Conservation (phyloP, 2,888 invertebrate genomes). For the Diplazon laetatorius region DNA sequence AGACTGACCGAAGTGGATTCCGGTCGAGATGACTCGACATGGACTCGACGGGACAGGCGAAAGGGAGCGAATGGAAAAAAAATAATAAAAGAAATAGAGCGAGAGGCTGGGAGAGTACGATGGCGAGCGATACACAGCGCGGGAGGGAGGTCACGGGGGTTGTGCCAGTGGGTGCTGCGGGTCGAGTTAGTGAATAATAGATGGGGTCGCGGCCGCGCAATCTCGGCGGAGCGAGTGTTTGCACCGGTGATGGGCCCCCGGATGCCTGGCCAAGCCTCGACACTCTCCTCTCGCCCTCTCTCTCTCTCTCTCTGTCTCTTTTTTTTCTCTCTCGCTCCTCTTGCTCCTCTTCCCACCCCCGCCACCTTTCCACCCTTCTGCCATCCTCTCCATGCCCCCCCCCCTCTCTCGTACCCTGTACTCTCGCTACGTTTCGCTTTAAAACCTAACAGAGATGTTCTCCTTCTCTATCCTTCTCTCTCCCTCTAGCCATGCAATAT, state of each 20-base stretch:
- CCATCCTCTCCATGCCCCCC: constrained; percentile 46
- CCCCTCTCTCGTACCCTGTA: constrained; percentile 45
- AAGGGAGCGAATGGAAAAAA: constrained; percentile 12
- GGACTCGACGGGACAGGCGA: constrained; percentile 13
- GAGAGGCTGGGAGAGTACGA: constrained; percentile 10
- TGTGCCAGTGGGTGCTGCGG: constrained; percentile 56
- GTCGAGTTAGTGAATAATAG: constrained; percentile 79
- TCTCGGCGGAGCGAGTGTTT: constrained; percentile 80
- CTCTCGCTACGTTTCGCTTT: constrained; percentile 56
- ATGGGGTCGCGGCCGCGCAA: constrained; percentile 81
- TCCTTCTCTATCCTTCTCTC: constrained; percentile 24
- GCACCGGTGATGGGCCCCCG: constrained; percentile 79
- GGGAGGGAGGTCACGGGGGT: constrained; percentile 33
- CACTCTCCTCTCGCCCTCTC: constrained; percentile 47
- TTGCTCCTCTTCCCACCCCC: too few species aligned
- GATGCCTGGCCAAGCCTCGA: constrained; percentile 60
- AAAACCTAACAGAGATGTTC: constrained; percentile 54
- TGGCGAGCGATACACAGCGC: constrained; percentile 28
- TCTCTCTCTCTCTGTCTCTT: too few species aligned
- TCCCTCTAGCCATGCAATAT: constrained; percentile 3
- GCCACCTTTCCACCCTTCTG: constrained; percentile 25
- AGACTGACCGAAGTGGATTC: constrained; percentile 30
- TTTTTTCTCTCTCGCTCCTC: too few species aligned
- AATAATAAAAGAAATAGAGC: constrained; percentile 22
- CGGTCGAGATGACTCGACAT: constrained; percentile 2